Conservation (phyloP, 2,888 invertebrate species). For the Hyles lineata region DNA sequence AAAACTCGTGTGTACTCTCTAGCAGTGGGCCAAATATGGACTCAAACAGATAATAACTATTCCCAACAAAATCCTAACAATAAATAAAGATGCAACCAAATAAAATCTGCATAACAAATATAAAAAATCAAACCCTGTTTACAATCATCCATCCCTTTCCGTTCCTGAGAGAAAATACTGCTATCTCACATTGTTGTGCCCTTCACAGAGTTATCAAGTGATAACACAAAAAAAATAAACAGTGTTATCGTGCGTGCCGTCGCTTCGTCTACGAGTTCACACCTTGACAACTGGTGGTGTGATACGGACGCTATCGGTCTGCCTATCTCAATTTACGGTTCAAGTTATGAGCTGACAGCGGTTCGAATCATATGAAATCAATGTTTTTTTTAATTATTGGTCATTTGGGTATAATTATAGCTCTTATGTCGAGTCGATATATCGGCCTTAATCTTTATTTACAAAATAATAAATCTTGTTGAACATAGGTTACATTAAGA, state of each 20-base stretch:
- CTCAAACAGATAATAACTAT: too few species aligned
- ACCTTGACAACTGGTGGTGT: conserved; percentile 75
- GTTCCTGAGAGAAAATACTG: neutral
- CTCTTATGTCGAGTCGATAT: too few species aligned
- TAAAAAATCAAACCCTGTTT: neutral
- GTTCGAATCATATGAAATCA: neutral
- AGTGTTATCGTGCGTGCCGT: conserved; percentile 70
- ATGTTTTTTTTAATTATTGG: too few species aligned
- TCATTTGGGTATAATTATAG: too few species aligned
- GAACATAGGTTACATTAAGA: too few species aligned
- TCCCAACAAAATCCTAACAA: too few species aligned
- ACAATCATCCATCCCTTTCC: neutral
- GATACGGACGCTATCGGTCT: conserved; percentile 56
- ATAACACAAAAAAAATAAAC: conserved; percentile 54
- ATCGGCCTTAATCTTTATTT: too few species aligned
- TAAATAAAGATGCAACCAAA: too few species aligned
- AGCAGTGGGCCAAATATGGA: too few species aligned
- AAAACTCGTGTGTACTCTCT: too few species aligned
- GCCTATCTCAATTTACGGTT: conserved; percentile 43
- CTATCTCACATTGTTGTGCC: conserved; percentile 13
- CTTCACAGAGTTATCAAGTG: conserved; percentile 23
- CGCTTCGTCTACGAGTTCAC: conserved; percentile 69
- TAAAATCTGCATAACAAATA: neutral
- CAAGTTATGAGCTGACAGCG: conserved; percentile 28
- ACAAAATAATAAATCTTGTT: too few species aligned